A percentile compares a stretch with the other conserved stretches of the same genome.
These are phyloP conservation scores for Alces alces DNA, from an alignment of 2,113 vertebrate genomes.

Conservation along the genomic window DNA sequence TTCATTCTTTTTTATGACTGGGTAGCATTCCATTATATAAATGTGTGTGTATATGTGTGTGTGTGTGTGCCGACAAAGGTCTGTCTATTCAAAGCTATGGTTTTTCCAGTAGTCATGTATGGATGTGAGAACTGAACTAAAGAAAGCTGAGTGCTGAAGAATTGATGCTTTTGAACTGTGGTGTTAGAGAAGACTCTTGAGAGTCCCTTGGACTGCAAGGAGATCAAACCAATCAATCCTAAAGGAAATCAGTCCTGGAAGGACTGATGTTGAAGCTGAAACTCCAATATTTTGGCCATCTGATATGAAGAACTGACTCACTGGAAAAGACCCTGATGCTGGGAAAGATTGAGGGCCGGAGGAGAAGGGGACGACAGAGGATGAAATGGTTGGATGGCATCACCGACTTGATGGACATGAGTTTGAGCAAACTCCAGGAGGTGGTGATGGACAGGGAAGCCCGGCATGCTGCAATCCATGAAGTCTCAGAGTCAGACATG, in stretches of 20 bases:
- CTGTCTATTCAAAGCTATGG: neutral
- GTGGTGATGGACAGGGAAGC: neutral
- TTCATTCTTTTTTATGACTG: neutral
- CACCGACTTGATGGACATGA: neutral
- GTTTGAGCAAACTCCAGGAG: neutral
- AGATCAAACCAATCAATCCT: neutral
- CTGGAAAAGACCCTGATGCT: neutral
- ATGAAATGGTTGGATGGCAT: neutral
- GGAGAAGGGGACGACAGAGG: neutral
- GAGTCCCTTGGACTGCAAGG: neutral
- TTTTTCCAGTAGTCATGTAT: neutral
- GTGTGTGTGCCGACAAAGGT: neutral
- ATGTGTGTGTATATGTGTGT: neutral
- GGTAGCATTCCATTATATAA: neutral
- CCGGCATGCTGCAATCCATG: neutral
- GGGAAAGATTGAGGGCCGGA: neutral
- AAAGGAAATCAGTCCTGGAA: neutral
- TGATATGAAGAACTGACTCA: neutral
- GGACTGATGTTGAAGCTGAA: neutral
- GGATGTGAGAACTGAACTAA: neutral
- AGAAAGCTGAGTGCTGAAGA: neutral
- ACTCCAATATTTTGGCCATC: neutral
- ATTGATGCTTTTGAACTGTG: neutral
- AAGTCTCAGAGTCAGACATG: neutral
- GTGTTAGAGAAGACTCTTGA: neutral